Percentiles rank a stretch among this genome's conserved stretches.
phyloP scores from a whole-genome alignment of 1,140 invertebrate species.

The Diuraphis noxia region DNA sequence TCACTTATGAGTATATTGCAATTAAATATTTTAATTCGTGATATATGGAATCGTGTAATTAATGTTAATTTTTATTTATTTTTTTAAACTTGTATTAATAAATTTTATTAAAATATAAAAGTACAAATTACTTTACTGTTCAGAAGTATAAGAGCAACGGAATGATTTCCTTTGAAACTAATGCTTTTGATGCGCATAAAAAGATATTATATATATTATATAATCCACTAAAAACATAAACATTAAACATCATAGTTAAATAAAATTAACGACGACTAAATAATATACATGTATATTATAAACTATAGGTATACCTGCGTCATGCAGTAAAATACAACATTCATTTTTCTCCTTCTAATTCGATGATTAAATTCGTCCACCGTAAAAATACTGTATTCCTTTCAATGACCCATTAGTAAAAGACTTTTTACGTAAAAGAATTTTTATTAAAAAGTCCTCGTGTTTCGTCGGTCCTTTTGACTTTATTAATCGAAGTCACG shows the following conservation, averaged over 20 bases:
- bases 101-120: neutral
- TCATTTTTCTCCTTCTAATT: conserved; percentile 27
- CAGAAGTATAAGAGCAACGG: neutral
- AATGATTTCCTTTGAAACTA: neutral
- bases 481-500: conserved; percentile 42
- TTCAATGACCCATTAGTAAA: neutral
- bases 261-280: neutral
- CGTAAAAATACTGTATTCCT: conserved; percentile 23
- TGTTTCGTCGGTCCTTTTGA: neutral
- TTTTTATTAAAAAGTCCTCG: conserved; percentile 45
- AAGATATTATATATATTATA: neutral
- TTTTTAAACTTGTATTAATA: neutral
- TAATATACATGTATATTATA: neutral
- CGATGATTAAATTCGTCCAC: conserved; percentile 48
- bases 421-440: conserved; percentile 45
- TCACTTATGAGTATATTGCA: neutral
- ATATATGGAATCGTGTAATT: neutral
- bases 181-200: neutral
- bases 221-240: neutral
- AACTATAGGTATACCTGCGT: neutral
- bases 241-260: neutral
- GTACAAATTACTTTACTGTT: neutral
- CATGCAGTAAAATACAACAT: neutral
- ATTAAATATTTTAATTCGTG: neutral
- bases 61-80: neutral